phyloP scores from a whole-genome alignment of 2,113 vertebrate genomes.

The Microcebus griseorufus region DNA sequence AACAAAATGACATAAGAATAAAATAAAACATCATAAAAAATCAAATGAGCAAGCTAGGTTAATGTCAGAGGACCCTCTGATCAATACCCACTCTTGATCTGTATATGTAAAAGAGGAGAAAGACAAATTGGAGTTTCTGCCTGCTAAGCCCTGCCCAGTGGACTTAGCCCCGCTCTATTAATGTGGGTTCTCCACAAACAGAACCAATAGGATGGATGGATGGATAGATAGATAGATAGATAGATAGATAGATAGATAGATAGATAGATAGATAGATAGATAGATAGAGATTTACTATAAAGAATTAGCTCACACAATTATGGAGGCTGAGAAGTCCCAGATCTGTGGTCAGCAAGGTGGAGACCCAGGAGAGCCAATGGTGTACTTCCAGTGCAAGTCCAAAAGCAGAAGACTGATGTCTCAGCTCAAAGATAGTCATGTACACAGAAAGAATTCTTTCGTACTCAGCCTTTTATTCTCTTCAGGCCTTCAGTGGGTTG shows the following conservation, averaged over 20 bases:
- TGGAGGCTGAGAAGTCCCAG: neutral
- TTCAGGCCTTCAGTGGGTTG: neutral
- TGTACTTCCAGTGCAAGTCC: neutral
- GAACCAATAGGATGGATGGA: neutral
- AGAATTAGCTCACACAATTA: neutral
- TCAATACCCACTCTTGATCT: neutral
- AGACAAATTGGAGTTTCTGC: neutral
- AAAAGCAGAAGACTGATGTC: neutral
- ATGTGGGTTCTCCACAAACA: neutral
- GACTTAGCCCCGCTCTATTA: neutral
- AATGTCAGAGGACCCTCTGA: neutral
- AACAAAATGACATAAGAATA: slow-evolving; percentile 1
- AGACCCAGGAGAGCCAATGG: neutral
- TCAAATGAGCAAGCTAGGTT: neutral
- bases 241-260: too few species aligned
- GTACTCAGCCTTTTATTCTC: neutral
- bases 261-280: neutral
- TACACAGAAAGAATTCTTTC: neutral
- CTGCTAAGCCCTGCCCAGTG: neutral
- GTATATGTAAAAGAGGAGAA: neutral
- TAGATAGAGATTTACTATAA: neutral
- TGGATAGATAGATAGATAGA: too few species aligned
- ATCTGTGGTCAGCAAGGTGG: neutral
- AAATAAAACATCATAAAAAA: neutral
- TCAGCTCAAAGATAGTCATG: neutral